These are phyloP conservation scores for Zosterops hypoxanthus DNA, from an alignment of 2,113 vertebrate genomes.

Conservation along the genomic window DNA sequence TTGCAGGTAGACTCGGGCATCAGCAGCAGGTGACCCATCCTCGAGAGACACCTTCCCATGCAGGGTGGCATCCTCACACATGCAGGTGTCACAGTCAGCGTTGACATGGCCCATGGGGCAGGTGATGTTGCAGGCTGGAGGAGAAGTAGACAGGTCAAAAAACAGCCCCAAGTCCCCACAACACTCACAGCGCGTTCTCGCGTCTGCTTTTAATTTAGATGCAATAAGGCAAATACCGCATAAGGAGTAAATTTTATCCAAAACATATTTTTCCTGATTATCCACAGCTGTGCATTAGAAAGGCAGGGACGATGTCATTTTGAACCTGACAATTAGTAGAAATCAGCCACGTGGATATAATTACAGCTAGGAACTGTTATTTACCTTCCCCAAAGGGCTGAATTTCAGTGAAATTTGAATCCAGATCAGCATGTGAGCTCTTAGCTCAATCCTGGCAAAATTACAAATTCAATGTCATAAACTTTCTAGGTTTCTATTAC, in stretches of 20 bases:
- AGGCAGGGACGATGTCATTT: not conserved
- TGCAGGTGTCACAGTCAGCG: constrained; percentile 86
- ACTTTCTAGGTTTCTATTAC: not conserved
- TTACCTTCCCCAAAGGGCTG: constrained; percentile 24
- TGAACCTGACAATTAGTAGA: constrained; percentile 30
- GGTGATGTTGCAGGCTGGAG: constrained; percentile 82
- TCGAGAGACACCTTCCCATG: constrained; percentile 84
- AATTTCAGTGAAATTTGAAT: not conserved
- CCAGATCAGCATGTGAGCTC: not conserved
- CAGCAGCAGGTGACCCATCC: constrained; percentile 81
- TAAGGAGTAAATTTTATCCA: constrained; percentile 8
- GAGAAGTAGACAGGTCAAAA: not conserved
- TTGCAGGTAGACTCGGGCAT: constrained; percentile 80
- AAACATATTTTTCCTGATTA: constrained; percentile 18
- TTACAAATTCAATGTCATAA: not conserved
- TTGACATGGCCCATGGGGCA: constrained; percentile 88
- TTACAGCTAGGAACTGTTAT: constrained; percentile 21
- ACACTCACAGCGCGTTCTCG: accelerated
- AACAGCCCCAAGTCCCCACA: not conserved
- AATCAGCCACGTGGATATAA: constrained; percentile 45
- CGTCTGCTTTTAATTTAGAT: not conserved
- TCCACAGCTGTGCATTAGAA: constrained; percentile 2
- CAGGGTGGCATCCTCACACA: constrained; percentile 86
- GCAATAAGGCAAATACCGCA: constrained; percentile 12
- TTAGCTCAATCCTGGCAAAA: constrained; percentile 17